These are phyloP conservation scores for Drosophila paranaensis DNA, from an alignment of 2,888 invertebrate species.

Conservation along the genomic window DNA sequence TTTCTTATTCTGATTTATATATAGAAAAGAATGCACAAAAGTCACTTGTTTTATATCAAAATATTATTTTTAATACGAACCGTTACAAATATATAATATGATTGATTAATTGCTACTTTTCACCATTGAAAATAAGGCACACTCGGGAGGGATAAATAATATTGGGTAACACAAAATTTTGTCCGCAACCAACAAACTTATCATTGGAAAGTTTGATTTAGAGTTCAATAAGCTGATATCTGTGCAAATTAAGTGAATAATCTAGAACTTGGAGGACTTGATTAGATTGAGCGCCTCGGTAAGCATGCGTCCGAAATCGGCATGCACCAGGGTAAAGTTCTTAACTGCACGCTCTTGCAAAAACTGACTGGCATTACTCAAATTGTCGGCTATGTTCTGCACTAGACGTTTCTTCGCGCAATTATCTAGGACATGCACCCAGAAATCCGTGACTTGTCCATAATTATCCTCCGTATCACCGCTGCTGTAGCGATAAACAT, in stretches of 20 bases:
- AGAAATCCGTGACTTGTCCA: constrained; percentile 93
- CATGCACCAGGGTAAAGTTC: constrained; percentile 92
- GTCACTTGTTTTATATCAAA: constrained; percentile 28
- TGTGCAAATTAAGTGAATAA: constrained; percentile 2
- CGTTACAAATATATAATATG: constrained; percentile 23
- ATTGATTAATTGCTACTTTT: constrained; percentile 30
- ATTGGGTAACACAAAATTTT: constrained; percentile 39
- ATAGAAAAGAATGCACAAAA: not conserved
- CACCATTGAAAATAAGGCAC: constrained; percentile 50
- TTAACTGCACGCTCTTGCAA: constrained; percentile 94
- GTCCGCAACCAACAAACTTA: constrained; percentile 51
- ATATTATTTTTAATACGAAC: constrained; percentile 45
- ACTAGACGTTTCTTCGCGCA: constrained; percentile 90
- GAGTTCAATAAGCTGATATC: constrained; percentile 30
- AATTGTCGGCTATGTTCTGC: constrained; percentile 91
- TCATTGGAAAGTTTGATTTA: constrained; percentile 39
- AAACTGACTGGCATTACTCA: constrained; percentile 92
- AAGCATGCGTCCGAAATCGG: constrained; percentile 91
- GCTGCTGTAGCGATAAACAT: constrained; percentile 92
- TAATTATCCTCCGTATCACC: constrained; percentile 95
- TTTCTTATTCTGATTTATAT: not conserved
- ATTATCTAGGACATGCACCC: constrained; percentile 91
- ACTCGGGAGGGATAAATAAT: constrained; percentile 18
- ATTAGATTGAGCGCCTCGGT: constrained; percentile 88
- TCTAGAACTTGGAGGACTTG: constrained; percentile 87